These are phyloP conservation scores for Agrotis ipsilon DNA, from an alignment of 2,888 invertebrate genomes.

Conservation along the genomic window DNA sequence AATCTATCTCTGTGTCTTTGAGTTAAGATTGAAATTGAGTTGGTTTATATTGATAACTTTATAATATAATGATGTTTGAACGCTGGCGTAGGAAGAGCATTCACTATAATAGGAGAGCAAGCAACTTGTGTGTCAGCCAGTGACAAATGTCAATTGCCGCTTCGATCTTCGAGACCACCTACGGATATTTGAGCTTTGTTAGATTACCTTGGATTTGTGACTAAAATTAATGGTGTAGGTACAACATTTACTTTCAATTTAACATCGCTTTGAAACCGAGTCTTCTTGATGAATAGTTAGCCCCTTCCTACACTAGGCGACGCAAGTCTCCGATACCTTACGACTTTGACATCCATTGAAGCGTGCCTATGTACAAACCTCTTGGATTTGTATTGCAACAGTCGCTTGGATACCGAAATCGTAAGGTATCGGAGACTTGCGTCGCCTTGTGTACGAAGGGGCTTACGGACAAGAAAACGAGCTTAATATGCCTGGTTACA, in stretches of 20 bases:
- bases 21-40: conserved; percentile 63
- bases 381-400: too few species aligned
- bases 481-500: conserved; percentile 6
- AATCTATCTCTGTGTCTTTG: conserved; percentile 55
- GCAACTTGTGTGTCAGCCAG: conserved; percentile 69
- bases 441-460: too few species aligned
- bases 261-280: conserved; percentile 9
- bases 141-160: conserved; percentile 73
- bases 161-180: conserved; percentile 69
- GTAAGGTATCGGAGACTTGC: too few species aligned
- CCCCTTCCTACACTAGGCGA: too few species aligned
- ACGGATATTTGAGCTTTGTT: conserved; percentile 53
- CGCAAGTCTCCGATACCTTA: too few species aligned
- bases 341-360: too few species aligned
- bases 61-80: conserved; percentile 65
- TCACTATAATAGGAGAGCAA: conserved; percentile 70
- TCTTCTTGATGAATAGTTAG: conserved; percentile 6
- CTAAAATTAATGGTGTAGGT: conserved; percentile 32
- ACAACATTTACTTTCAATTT: conserved; percentile 29
- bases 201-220: conserved; percentile 34
- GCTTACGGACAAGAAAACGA: conserved; percentile 22
- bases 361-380: too few species aligned
- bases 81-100: conserved; percentile 72
- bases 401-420: too few species aligned
- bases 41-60: conserved; percentile 45